phyloP scores from a whole-genome alignment of 2,113 vertebrate genomes.

The Poeciliopsis turrubarensis region DNA sequence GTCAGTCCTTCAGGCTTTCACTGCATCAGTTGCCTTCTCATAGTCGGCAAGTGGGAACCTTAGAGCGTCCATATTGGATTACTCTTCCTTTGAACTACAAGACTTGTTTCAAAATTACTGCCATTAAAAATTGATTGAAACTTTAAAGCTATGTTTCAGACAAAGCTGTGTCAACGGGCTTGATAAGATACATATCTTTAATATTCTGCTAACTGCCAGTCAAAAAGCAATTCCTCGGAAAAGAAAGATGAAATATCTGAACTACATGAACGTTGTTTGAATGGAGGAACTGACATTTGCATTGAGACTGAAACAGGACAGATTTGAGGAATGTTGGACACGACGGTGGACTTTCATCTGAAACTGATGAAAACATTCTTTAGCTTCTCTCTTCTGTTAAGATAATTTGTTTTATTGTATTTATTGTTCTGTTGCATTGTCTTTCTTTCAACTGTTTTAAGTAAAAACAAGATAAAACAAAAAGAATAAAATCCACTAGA shows the following conservation, averaged over 20 bases:
- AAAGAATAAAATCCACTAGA: too few species aligned
- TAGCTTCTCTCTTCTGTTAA: not conserved
- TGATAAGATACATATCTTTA: not conserved
- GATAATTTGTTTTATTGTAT: too few species aligned
- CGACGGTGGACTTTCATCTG: not conserved
- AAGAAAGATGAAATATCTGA: not conserved
- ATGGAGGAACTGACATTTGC: not conserved
- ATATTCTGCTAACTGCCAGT: not conserved
- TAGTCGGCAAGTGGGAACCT: conserved; percentile 34
- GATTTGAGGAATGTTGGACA: not conserved
- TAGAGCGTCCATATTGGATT: conserved; percentile 41
- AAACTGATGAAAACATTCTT: not conserved
- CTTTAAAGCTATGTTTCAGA: not conserved
- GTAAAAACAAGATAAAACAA: too few species aligned
- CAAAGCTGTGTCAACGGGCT: not conserved
- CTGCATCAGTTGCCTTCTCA: too few species aligned
- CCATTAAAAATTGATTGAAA: conserved; percentile 38
- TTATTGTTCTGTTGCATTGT: too few species aligned
- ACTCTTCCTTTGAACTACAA: conserved; percentile 27
- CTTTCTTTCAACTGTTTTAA: too few species aligned
- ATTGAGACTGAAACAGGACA: not conserved
- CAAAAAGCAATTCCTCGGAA: not conserved
- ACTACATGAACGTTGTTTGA: not conserved
- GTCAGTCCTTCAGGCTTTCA: conserved; percentile 47
- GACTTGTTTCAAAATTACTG: conserved; percentile 9